Evolutionary conservation across 2,113 vertebrate genomes (phyloP).

Genomic region (Himantopus leucocephalus): DNA sequence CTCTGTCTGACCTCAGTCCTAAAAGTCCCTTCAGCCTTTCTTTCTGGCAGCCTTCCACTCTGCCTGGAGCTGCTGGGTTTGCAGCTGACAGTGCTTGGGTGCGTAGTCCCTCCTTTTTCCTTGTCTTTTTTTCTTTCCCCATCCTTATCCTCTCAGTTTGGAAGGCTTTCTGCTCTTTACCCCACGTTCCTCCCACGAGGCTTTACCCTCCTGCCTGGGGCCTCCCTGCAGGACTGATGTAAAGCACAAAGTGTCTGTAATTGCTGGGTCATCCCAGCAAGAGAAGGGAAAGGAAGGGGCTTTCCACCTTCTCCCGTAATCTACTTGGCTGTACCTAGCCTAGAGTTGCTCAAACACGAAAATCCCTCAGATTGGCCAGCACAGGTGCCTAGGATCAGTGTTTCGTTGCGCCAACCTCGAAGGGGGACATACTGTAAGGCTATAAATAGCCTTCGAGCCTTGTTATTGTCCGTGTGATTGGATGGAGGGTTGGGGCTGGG

Average conservation of each 20-base stretch:
- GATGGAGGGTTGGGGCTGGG: conserved; percentile 52
- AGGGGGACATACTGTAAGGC: conserved; percentile 55
- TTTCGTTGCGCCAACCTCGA: conserved; percentile 35
- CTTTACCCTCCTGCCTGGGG: background rate
- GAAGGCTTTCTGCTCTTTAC: background rate
- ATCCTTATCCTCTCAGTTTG: background rate
- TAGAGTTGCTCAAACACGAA: background rate
- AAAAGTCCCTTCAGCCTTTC: background rate
- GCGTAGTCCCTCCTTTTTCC: background rate
- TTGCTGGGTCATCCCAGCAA: background rate
- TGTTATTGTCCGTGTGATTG: conserved; percentile 69
- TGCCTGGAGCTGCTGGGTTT: background rate
- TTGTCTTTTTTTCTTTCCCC: too few relatives aligned
- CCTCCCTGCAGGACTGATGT: background rate
- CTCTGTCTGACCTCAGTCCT: background rate
- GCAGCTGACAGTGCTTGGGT: background rate
- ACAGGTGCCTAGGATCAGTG: conserved; percentile 66
- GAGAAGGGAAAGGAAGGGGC: background rate
- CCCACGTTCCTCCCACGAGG: background rate
- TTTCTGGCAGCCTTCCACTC: background rate
- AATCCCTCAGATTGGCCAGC: conserved; percentile 57
- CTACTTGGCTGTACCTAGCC: conserved; percentile 29
- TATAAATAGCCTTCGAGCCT: conserved; percentile 52
- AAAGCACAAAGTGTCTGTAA: background rate
- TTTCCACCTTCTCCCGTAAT: background rate